phyloP scores from a whole-genome alignment of 2,113 vertebrate genomes.

The Penelope pileata region DNA sequence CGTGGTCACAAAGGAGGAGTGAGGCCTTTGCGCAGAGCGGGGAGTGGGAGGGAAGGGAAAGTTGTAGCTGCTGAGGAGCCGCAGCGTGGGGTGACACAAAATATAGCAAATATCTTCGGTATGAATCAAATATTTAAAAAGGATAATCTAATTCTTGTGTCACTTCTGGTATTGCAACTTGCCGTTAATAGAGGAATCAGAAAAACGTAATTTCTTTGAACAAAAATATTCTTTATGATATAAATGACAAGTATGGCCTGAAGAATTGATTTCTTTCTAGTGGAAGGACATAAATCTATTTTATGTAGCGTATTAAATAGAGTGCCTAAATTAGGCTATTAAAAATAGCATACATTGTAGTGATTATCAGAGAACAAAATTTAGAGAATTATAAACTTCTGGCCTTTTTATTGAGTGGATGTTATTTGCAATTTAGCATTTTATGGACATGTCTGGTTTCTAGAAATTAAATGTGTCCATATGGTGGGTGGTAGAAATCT shows the following conservation, averaged over 20 bases:
- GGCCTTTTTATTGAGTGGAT: conserved; percentile 82
- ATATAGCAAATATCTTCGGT: conserved; percentile 23
- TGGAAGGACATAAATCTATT: conserved; percentile 87
- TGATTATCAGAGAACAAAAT: conserved; percentile 81
- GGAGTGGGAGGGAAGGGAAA: conserved; percentile 58
- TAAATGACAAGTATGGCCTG: conserved; percentile 81
- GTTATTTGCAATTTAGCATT: conserved; percentile 72
- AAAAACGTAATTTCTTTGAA: conserved; percentile 77
- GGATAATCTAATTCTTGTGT: conserved; percentile 64
- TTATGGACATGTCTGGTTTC: conserved; percentile 71
- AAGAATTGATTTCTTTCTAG: conserved; percentile 86
- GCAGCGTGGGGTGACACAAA: conserved; percentile 57
- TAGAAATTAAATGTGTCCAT: conserved; percentile 73
- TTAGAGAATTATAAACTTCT: conserved; percentile 81
- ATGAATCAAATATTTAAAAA: conserved; percentile 56
- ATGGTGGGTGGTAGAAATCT: conserved; percentile 70
- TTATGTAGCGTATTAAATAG: conserved; percentile 86
- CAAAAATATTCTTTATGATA: conserved; percentile 79
- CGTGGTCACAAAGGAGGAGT: conserved; percentile 60
- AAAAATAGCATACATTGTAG: conserved; percentile 79
- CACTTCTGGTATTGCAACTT: conserved; percentile 65
- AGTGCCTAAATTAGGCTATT: conserved; percentile 88
- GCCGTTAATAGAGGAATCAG: conserved; percentile 63
- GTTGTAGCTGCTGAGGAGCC: conserved; percentile 46
- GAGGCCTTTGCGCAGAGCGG: conserved; percentile 65